These are phyloP conservation scores for Drosophila anceps DNA, from an alignment of 2,888 invertebrate genomes.

Conservation along the genomic window DNA sequence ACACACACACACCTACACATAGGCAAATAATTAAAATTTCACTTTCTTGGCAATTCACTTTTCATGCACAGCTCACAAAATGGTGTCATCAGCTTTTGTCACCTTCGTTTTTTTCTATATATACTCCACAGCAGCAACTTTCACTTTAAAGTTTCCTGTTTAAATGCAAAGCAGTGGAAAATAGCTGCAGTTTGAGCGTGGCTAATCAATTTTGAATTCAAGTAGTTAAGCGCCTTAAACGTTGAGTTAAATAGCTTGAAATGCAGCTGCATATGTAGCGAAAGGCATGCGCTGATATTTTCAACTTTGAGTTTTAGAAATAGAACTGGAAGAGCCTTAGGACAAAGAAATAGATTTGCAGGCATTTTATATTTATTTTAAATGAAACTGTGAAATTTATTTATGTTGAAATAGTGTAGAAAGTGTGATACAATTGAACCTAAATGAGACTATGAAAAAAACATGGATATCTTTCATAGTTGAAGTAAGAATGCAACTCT, in stretches of 20 bases:
- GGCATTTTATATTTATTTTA: too few relatives aligned
- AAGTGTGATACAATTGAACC: too few relatives aligned
- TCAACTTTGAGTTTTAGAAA: neutral
- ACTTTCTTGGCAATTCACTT: conserved; percentile 82
- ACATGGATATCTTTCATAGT: too few relatives aligned
- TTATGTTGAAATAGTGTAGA: too few relatives aligned
- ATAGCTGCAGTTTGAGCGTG: neutral
- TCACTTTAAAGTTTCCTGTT: conserved; percentile 25
- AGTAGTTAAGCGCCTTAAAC: neutral
- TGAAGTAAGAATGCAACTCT: too few relatives aligned
- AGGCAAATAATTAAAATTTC: conserved; percentile 82
- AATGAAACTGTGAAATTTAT: too few relatives aligned
- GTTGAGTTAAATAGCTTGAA: neutral
- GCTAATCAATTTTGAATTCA: conserved; percentile 4
- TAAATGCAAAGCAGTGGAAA: conserved; percentile 11
- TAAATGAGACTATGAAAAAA: too few relatives aligned
- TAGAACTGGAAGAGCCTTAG: neutral
- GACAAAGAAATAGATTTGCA: too few relatives aligned
- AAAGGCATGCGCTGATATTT: neutral
- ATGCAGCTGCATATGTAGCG: neutral
- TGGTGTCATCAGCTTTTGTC: conserved; percentile 73
- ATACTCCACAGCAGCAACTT: conserved; percentile 26
- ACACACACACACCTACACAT: conserved; percentile 28
- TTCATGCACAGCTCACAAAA: conserved; percentile 59
- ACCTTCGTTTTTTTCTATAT: conserved; percentile 35